phyloP scores from a whole-genome alignment of 2,113 vertebrate species.

The Amphiprion ocellaris region DNA sequence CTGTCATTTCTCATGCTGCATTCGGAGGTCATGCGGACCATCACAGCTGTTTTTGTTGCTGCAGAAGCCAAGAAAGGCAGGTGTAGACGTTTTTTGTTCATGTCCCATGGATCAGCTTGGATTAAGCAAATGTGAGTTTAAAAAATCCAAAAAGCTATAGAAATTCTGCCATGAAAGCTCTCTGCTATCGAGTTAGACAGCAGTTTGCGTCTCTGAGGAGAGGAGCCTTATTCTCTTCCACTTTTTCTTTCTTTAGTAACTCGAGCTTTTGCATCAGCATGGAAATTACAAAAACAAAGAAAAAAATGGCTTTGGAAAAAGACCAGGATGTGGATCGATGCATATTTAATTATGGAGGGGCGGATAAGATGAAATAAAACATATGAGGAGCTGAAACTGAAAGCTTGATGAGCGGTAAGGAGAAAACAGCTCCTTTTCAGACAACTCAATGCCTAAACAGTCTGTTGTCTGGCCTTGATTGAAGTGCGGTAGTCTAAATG shows the following conservation, averaged over 20 bases:
- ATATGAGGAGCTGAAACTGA: slow-evolving; percentile 11
- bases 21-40: slow-evolving; percentile 20
- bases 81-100: slow-evolving; percentile 35
- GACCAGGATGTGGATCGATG: slow-evolving; percentile 15
- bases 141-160: background rate
- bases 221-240: background rate
- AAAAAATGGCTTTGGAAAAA: slow-evolving; percentile 1
- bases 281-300: background rate
- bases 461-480: slow-evolving; percentile 36
- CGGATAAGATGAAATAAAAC: slow-evolving; percentile 32
- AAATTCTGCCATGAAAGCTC: slow-evolving; percentile 12
- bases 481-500: slow-evolving; percentile 2
- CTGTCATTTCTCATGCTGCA: slow-evolving; percentile 20
- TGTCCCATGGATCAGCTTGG: slow-evolving; percentile 26
- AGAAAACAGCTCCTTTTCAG: slow-evolving; percentile 14
- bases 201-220: slow-evolving; percentile 14
- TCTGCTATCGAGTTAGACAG: slow-evolving; percentile 2
- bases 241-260: slow-evolving; percentile 3
- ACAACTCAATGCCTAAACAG: slow-evolving; percentile 1
- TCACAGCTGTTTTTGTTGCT: slow-evolving; percentile 27
- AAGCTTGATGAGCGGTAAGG: slow-evolving; percentile 27
- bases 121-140: slow-evolving; percentile 50
- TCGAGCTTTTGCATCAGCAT: slow-evolving; percentile 4
- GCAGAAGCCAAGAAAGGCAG: slow-evolving; percentile 46
- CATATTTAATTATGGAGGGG: slow-evolving; percentile 21